Evolutionary conservation across 30 jellyfish, hydroid and myxozoan genomes (phyloP).

Genomic region (Euphysa ruthae): DNA sequence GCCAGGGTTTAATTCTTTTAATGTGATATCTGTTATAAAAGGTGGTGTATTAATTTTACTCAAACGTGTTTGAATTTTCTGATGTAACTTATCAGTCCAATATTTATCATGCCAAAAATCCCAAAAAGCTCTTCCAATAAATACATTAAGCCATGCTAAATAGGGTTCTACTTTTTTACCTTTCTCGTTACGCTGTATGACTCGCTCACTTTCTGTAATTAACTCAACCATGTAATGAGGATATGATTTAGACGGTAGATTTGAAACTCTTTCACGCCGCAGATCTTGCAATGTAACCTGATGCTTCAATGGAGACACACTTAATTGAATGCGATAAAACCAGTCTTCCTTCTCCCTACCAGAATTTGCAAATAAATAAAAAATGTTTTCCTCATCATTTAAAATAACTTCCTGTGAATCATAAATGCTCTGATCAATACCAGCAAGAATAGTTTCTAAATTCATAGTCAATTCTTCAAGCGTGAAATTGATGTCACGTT

Average conservation of each 20-base stretch:
- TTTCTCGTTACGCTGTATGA: constrained; percentile 53
- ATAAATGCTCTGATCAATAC: not conserved
- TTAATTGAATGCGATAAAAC: constrained; percentile 92
- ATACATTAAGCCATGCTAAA: constrained; percentile 81
- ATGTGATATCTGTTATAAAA: constrained; percentile 62
- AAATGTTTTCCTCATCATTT: constrained; percentile 34
- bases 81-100: constrained; percentile 87
- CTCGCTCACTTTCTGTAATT: constrained; percentile 72
- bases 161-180: constrained; percentile 86
- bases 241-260: constrained; percentile 62
- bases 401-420: constrained; percentile 23
- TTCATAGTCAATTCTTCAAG: constrained; percentile 69
- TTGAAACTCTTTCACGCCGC: constrained; percentile 28
- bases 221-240: constrained; percentile 83
- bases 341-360: constrained; percentile 96
- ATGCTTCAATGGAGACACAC: constrained; percentile 76
- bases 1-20: constrained; percentile 80
- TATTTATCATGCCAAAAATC: constrained; percentile 97
- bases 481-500: constrained; percentile 50
- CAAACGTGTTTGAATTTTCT: constrained; percentile 76
- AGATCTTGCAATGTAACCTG: constrained; percentile 54
- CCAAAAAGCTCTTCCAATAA: constrained; percentile 96
- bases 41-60: constrained; percentile 91
- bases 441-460: constrained; percentile 30
- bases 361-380: constrained; percentile 67